Percentiles rank a stretch among this genome's conserved stretches.
Evolutionary conservation across 2,797 vertebrate species (phyloP).

Genomic region (Eulemur mongoz): DNA sequence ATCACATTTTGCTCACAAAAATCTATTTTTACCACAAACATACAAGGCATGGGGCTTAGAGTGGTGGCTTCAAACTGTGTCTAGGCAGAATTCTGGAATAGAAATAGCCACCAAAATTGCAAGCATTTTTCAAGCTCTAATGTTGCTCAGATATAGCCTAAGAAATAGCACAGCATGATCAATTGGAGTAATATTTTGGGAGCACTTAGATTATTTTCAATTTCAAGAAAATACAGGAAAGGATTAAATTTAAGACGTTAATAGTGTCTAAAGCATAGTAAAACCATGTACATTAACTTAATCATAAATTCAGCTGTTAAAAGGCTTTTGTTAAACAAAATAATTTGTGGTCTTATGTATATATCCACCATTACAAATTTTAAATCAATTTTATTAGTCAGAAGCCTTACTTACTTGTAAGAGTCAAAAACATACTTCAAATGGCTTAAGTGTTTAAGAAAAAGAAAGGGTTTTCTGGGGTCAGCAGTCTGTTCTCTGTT

Average conservation of each 20-base stretch:
- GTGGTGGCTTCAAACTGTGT: constrained; percentile 57
- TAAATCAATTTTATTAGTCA: constrained; percentile 58
- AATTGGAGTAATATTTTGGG: neutral
- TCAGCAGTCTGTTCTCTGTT: too few relatives aligned
- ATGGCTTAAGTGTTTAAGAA: neutral
- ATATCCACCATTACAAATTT: constrained; percentile 34
- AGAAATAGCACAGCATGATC: constrained; percentile 17
- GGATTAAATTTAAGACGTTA: neutral
- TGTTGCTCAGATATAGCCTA: neutral
- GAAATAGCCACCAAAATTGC: constrained; percentile 62
- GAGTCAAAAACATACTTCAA: neutral
- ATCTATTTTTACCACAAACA: constrained; percentile 58
- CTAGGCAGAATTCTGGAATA: constrained; percentile 48
- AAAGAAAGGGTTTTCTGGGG: neutral
- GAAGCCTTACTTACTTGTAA: neutral
- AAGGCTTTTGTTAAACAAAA: constrained; percentile 40
- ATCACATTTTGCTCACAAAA: constrained; percentile 36
- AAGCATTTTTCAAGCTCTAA: constrained; percentile 46
- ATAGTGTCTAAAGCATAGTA: neutral
- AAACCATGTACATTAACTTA: constrained; percentile 4
- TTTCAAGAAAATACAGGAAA: constrained; percentile 17
- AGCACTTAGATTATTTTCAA: constrained; percentile 26
- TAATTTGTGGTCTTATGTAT: neutral
- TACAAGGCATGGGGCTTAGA: neutral
- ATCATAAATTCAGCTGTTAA: constrained; percentile 48